Percentiles rank a stretch among this genome's conserved stretches.
Conservation (phyloP, 64 coral and sea anemone genomes). For the Porites lutea region DNA sequence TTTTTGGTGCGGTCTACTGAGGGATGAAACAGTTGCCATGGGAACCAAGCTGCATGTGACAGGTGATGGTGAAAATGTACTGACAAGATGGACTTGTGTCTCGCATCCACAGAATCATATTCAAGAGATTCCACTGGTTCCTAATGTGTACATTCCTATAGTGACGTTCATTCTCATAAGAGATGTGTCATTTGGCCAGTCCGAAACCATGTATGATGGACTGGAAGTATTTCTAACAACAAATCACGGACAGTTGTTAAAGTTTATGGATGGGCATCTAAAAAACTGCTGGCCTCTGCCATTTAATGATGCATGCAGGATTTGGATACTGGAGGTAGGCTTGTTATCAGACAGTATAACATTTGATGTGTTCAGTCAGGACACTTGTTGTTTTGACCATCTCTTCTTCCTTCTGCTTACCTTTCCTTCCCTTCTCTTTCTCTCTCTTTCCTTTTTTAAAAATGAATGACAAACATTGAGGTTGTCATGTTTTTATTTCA, state of each 20-base stretch:
- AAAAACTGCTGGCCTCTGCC: conserved; percentile 16
- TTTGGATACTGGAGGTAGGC: conserved; percentile 14
- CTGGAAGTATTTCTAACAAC: conserved; percentile 29
- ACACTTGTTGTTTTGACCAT: too few species aligned
- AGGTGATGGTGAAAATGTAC: neutral
- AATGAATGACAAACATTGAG: too few species aligned
- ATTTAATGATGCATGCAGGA: neutral
- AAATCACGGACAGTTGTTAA: conserved; percentile 10
- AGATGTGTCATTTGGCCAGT: neutral
- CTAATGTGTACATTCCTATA: conserved; percentile 35
- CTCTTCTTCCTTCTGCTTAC: too few species aligned
- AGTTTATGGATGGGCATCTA: neutral
- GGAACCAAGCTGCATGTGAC: neutral
- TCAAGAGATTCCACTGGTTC: conserved; percentile 20
- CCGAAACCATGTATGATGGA: neutral
- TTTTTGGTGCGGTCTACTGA: neutral
- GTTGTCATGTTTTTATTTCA: too few species aligned
- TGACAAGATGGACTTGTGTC: conserved; percentile 29
- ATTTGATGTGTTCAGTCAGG: neutral
- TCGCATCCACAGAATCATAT: neutral
- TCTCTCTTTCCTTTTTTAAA: too few species aligned
- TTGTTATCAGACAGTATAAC: neutral
- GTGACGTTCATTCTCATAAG: conserved; percentile 5
- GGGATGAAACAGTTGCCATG: conserved; percentile 11
- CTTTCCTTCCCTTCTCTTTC: too few species aligned